Evolutionary conservation across 2,113 vertebrate genomes (phyloP).

Genomic region (Trochalopteron elliotii): DNA sequence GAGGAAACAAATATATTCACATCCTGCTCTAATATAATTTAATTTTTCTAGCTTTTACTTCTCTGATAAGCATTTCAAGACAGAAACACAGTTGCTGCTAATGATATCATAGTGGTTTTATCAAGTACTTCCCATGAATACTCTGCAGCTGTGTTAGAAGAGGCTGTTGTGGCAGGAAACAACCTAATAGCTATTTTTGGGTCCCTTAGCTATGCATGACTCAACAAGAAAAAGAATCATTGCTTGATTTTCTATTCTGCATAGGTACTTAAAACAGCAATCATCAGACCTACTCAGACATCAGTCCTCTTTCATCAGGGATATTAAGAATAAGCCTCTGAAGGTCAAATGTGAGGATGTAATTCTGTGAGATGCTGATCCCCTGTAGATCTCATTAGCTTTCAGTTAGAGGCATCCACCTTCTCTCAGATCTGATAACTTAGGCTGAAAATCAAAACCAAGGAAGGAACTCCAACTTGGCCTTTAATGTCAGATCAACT

Average conservation of each 20-base stretch:
- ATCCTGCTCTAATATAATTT: background rate
- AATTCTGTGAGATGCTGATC: background rate
- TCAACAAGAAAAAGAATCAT: slow-evolving; percentile 50
- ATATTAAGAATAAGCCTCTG: background rate
- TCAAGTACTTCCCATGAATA: slow-evolving; percentile 28
- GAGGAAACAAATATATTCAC: background rate
- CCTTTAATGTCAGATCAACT: background rate
- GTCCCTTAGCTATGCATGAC: background rate
- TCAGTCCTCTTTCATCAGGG: slow-evolving; percentile 2
- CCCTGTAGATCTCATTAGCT: slow-evolving; percentile 3
- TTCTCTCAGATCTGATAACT: background rate
- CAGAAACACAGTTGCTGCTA: background rate
- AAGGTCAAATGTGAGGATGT: background rate
- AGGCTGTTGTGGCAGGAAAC: slow-evolving; percentile 31
- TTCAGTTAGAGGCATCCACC: background rate
- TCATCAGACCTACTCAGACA: slow-evolving; percentile 9
- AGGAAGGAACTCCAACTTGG: background rate
- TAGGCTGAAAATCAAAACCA: background rate
- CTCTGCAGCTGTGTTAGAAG: slow-evolving; percentile 46
- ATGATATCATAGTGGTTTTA: slow-evolving; percentile 30
- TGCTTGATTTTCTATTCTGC: slow-evolving; percentile 57
- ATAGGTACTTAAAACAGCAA: slow-evolving; percentile 6
- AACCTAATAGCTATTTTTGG: slow-evolving; percentile 11
- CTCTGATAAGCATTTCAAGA: background rate
- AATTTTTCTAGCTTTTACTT: background rate